These are phyloP conservation scores for Sebastes melanostomus DNA, from an alignment of 2,797 vertebrate genomes.

Conservation along the genomic window DNA sequence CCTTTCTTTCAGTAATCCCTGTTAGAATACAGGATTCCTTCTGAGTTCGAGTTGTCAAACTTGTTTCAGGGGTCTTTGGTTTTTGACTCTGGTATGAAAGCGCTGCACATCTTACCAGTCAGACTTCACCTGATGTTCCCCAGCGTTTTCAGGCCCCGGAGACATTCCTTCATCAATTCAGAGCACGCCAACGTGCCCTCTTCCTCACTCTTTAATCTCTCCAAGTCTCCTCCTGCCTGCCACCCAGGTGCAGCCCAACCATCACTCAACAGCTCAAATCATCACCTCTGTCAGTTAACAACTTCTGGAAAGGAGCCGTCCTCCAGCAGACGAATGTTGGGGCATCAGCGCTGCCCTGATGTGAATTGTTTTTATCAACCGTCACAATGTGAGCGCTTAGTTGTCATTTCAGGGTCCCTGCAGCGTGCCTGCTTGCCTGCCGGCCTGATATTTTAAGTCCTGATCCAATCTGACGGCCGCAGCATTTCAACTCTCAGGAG, in stretches of 20 bases:
- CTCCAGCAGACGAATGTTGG: slow-evolving; percentile 27
- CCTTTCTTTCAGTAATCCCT: background rate
- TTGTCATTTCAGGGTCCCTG: slow-evolving; percentile 22
- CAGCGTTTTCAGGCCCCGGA: background rate
- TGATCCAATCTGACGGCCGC: slow-evolving; percentile 51
- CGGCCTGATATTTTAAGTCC: slow-evolving; percentile 46
- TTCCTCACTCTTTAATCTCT: slow-evolving; percentile 41
- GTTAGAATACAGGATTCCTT: background rate
- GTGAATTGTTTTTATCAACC: slow-evolving; percentile 46
- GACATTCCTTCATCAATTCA: slow-evolving; percentile 20
- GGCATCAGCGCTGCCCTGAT: slow-evolving; percentile 38
- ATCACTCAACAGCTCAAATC: slow-evolving; percentile 61
- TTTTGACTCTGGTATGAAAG: slow-evolving; percentile 1
- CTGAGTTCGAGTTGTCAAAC: background rate
- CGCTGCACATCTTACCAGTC: background rate
- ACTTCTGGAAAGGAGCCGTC: slow-evolving; percentile 29
- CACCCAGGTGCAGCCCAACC: slow-evolving; percentile 22
- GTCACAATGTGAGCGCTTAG: slow-evolving; percentile 35
- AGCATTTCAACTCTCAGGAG: slow-evolving; percentile 41
- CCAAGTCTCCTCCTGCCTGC: slow-evolving; percentile 35
- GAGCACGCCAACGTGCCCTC: slow-evolving; percentile 7
- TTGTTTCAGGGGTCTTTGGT: background rate
- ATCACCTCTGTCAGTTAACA: slow-evolving; percentile 54
- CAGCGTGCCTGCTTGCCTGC: slow-evolving; percentile 12
- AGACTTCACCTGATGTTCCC: background rate